Base-by-base conservation (phyloP, 2,113 vertebrate species). In the Tragelaphus imberbis region DNA sequence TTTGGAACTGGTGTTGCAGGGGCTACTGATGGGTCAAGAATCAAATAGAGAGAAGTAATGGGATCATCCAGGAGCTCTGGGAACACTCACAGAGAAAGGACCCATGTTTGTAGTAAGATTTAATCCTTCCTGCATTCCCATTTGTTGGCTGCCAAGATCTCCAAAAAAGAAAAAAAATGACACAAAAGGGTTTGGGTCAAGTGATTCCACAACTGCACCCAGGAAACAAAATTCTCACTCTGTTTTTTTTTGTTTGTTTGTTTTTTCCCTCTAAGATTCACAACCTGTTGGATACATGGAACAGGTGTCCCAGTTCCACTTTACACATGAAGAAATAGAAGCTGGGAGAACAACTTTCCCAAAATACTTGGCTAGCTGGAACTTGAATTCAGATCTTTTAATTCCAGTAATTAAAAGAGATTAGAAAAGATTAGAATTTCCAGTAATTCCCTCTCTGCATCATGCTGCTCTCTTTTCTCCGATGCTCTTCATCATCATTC, bases 331-430 rank as follows among this genome's bases (percentile, higher is more conserved):
- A 80, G 68, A 94, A 90, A 96, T 17, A 91, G 88, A 92, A 63
- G 36, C 36, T 55, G 12, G 90, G 77, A 75, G 56, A 81, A 79
- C 6, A 49, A 40, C 36, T 94, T 85, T 65, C 71, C 47, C 16
- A 15, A 53, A 95, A 87, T 55, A n/a, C 77, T 56, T 33, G 7
- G 30, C 49, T 65, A 94, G 92, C 88, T 36, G 1, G 28, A 25
- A 96, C 88, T 88, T 93, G 88, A 96, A 94, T 94, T 84, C 56
- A 80, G 47, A 95, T 44, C 68, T 95, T 95, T 86, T 95, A 86
- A 77, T 94, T 40, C 49, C 79, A 91, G 30, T 94, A 71, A 71
- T 71, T 71, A 71, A 65, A 33, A 71, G n/a, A 23, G 19, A 23
- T 71, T 23, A 71, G 19, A 71, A 40, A 40, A 71, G 65, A 84